A percentile compares a stretch with the other conserved stretches of the same genome.
Conservation (phyloP, 2,797 vertebrate genomes). For the Leuciscus waleckii region DNA sequence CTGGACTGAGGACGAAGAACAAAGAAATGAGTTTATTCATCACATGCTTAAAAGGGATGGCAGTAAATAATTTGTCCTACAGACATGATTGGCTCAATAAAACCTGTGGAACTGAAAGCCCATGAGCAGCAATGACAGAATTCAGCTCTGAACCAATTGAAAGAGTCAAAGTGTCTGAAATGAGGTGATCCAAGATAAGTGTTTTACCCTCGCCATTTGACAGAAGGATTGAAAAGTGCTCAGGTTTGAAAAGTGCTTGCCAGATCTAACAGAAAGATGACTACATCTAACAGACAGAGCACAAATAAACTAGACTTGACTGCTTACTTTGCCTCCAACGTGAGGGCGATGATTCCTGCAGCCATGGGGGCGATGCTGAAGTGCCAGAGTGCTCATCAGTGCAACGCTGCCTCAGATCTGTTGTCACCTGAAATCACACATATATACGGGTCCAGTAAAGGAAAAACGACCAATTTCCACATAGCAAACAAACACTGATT, state of each 20-base stretch:
- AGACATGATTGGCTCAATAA: background rate
- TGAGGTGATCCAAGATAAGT: background rate
- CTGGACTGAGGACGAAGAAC: constrained; percentile 75
- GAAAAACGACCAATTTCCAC: background rate
- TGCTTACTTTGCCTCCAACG: constrained; percentile 95
- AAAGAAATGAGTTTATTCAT: background rate
- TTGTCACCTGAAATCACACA: constrained; percentile 82
- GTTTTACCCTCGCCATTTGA: background rate
- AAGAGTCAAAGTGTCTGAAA: background rate
- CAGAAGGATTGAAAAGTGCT: too few relatives aligned
- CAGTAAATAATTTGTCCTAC: background rate
- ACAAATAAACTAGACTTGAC: constrained; percentile 33
- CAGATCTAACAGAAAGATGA: background rate
- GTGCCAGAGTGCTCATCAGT: constrained; percentile 84
- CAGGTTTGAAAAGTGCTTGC: background rate
- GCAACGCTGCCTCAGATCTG: constrained; percentile 87
- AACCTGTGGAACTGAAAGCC: background rate
- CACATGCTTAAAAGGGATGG: background rate
- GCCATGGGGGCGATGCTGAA: constrained; percentile 92
- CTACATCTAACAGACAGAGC: background rate
- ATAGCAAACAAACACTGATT: background rate
- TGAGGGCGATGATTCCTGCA: constrained; percentile 93
- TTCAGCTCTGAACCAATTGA: too few relatives aligned
- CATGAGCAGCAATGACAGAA: background rate
- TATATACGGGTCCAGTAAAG: background rate